Evolutionary conservation across 2,888 invertebrate genomes (phyloP).

Genomic region (Gortyna flavago): DNA sequence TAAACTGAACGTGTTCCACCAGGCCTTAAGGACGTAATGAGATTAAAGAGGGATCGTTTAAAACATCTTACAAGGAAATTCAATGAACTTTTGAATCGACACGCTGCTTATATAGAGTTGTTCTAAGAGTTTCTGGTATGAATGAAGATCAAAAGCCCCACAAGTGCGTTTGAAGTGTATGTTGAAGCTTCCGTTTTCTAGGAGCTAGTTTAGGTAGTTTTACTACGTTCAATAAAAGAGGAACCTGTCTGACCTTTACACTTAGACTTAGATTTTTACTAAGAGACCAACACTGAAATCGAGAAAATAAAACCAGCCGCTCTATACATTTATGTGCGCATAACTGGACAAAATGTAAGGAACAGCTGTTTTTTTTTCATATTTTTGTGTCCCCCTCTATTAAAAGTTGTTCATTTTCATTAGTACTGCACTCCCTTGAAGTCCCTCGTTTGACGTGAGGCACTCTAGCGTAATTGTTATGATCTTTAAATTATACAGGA

Average conservation of each 20-base stretch:
- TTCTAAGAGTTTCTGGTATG: constrained; percentile 20
- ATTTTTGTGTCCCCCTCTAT: too few relatives aligned
- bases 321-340: too few relatives aligned
- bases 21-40: constrained; percentile 21
- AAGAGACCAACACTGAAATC: too few relatives aligned
- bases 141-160: constrained; percentile 38
- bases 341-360: too few relatives aligned
- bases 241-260: background rate
- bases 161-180: constrained; percentile 8
- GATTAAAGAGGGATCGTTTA: constrained; percentile 23
- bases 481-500: too few relatives aligned
- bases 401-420: too few relatives aligned
- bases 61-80: constrained; percentile 34
- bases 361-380: too few relatives aligned
- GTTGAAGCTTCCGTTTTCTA: constrained; percentile 9
- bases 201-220: constrained; percentile 1
- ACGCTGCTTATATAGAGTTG: constrained; percentile 27
- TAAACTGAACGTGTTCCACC: constrained; percentile 10
- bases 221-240: constrained; percentile 1
- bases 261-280: too few relatives aligned
- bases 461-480: too few relatives aligned
- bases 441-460: too few relatives aligned
- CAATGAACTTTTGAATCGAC: constrained; percentile 47
- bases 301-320: too few relatives aligned
- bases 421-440: too few relatives aligned